These are phyloP conservation scores for Rhynchomys soricoides DNA, from an alignment of 2,113 vertebrate species.

Conservation along the genomic window DNA sequence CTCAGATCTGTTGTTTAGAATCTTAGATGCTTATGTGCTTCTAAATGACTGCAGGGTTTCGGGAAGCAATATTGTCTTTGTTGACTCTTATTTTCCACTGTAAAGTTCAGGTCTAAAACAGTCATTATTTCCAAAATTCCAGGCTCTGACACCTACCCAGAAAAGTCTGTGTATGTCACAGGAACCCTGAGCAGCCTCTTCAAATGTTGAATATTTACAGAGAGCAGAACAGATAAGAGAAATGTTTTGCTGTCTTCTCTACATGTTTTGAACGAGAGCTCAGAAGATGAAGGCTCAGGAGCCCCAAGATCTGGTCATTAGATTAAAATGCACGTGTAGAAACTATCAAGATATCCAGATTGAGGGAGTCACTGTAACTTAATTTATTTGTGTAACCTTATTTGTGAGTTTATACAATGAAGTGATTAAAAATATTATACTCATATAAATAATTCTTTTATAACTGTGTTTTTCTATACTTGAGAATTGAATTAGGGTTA, in stretches of 20 bases:
- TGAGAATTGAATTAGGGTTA: background rate
- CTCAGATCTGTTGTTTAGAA: background rate
- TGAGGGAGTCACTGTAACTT: background rate
- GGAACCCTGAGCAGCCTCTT: background rate
- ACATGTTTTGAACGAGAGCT: background rate
- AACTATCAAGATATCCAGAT: background rate
- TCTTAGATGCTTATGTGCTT: slow-evolving; percentile 17
- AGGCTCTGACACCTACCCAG: background rate
- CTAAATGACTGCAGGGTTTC: background rate
- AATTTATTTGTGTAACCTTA: background rate
- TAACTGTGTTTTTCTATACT: background rate
- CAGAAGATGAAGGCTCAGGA: background rate
- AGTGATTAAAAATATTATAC: background rate
- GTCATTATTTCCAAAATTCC: slow-evolving; percentile 43
- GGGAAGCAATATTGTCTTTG: background rate
- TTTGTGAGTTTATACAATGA: background rate
- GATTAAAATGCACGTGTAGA: slow-evolving; percentile 18
- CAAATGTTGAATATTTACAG: background rate
- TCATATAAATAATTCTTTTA: background rate
- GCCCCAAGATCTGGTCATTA: background rate
- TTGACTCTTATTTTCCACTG: slow-evolving; percentile 8
- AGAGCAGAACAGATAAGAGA: background rate
- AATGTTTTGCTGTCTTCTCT: background rate
- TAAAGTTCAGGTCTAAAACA: background rate
- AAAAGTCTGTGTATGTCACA: background rate